Evolutionary conservation across 1,140 invertebrate species (phyloP), one percentile per base, ranked within the genome.

Genomic region (Eriocheir sinensis): DNA sequence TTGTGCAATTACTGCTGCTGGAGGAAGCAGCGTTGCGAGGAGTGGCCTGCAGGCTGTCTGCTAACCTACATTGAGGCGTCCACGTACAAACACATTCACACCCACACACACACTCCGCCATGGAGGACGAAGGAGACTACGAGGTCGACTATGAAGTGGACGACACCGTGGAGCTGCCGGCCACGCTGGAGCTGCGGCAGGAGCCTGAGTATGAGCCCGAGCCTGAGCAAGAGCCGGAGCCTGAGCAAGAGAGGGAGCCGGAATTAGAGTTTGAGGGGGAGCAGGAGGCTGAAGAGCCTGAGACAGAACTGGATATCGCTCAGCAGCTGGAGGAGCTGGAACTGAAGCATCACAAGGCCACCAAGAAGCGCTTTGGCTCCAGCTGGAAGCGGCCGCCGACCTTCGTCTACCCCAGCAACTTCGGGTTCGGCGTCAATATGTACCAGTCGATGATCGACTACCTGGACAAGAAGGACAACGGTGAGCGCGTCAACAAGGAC

Each of bases 391-490:
- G 97, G 96, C 98, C 98, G 0, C 97, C 97, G n/a, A 98, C 98
- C 0, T 96, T 97, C 36, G 97, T 98, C 38, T 98, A 98, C 96
- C 97, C 98, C 95, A 97, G 98, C 96, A 98, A 98, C 97, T 98
- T 98, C 96, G 97, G 97, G 53, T 98, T 98, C 95, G 98, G 98
- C 6, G 98, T 98, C 89, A 98, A 98, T 96, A 98, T 97, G 96
- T 98, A 98, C 96, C 98, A 98, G 96, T 98, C 98, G 17, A 98
- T 98, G 98, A 97, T 98, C 94, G 98, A 98, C 96, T 98, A 98
- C 96, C 97, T 98, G 92, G 97, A 98, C 96, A 96, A 96, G 17
- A 97, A 97, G 96, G 96, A 97, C 96, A 96, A 97, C 96, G 97
- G 97, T 91, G 89, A 96, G 27, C 48, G n/a, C 40, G 44, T 79